These are phyloP conservation scores for Drosophila tsacasi DNA, from an alignment of 1,140 invertebrate genomes.

Conservation along the genomic window DNA sequence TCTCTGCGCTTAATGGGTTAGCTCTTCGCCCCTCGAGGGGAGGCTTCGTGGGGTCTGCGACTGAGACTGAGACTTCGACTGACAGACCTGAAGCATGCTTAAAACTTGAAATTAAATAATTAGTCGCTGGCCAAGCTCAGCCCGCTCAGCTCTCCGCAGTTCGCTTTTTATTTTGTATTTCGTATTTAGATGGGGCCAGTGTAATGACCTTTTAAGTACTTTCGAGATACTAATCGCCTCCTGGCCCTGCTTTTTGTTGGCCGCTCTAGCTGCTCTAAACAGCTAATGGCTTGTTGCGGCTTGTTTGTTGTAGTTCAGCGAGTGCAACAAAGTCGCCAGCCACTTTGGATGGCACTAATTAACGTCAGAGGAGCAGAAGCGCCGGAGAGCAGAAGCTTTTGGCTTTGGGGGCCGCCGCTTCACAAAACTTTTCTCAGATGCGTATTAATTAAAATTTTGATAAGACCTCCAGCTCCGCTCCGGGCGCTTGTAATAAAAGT, in stretches of 20 bases:
- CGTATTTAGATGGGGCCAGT: slow-evolving; percentile 57
- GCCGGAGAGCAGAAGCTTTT: slow-evolving; percentile 37
- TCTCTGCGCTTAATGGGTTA: slow-evolving; percentile 80
- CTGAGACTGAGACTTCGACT: slow-evolving; percentile 26
- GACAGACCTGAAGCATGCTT: slow-evolving; percentile 69
- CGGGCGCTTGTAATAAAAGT: slow-evolving; percentile 63
- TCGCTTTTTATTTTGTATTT: slow-evolving; percentile 22
- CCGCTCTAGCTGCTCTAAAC: slow-evolving; percentile 55
- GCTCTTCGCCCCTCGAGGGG: slow-evolving; percentile 17
- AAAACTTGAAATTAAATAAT: slow-evolving; percentile 84
- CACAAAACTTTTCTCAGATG: slow-evolving; percentile 75
- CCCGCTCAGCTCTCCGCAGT: slow-evolving; percentile 11
- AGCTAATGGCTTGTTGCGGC: slow-evolving; percentile 60
- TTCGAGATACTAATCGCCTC: slow-evolving; percentile 81
- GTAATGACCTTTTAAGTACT: slow-evolving; percentile 84
- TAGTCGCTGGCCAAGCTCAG: slow-evolving; percentile 75
- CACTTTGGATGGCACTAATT: slow-evolving; percentile 77
- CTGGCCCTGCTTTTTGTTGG: slow-evolving; percentile 50
- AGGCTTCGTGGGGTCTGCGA: slow-evolving; percentile 6
- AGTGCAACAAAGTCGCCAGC: slow-evolving; percentile 64
- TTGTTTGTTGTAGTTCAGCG: slow-evolving; percentile 62
- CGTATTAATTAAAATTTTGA: slow-evolving; percentile 84
- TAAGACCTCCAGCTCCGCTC: slow-evolving; percentile 42
- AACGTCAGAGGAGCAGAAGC: slow-evolving; percentile 55
- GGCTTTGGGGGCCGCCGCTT: slow-evolving; percentile 56